Conservation (phyloP, 2,113 vertebrate genomes). For the Alaudala cheleensis region DNA sequence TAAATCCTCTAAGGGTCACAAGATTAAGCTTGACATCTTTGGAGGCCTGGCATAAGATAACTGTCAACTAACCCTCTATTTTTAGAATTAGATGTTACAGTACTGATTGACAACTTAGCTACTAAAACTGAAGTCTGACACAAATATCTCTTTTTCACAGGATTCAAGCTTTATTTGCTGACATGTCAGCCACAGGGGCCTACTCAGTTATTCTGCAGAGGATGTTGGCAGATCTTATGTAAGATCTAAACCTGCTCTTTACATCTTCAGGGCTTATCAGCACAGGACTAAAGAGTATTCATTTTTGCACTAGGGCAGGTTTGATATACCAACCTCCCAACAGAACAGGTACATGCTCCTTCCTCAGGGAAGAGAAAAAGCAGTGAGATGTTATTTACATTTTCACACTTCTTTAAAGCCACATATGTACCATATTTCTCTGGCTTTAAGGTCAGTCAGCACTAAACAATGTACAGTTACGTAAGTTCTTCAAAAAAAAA, state of each 20-base stretch:
- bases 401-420: background rate
- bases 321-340: background rate
- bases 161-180: constrained; percentile 9
- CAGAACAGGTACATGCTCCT: background rate
- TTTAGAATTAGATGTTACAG: constrained; percentile 7
- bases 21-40: constrained; percentile 3
- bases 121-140: constrained; percentile 21
- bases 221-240: background rate
- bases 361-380: background rate
- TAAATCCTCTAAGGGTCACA: constrained; percentile 7
- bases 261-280: background rate
- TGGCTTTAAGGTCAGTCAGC: background rate
- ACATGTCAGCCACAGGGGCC: background rate
- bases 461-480: background rate
- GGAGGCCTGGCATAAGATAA: background rate
- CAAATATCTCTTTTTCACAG: background rate
- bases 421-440: background rate
- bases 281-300: background rate
- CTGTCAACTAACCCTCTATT: background rate
- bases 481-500: background rate
- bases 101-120: constrained; percentile 1
- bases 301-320: background rate
- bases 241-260: background rate
- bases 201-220: background rate
- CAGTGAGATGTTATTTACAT: background rate